These are phyloP conservation scores for Gadopsis bispinosus DNA, from an alignment of 2,797 vertebrate genomes.

Conservation along the genomic window DNA sequence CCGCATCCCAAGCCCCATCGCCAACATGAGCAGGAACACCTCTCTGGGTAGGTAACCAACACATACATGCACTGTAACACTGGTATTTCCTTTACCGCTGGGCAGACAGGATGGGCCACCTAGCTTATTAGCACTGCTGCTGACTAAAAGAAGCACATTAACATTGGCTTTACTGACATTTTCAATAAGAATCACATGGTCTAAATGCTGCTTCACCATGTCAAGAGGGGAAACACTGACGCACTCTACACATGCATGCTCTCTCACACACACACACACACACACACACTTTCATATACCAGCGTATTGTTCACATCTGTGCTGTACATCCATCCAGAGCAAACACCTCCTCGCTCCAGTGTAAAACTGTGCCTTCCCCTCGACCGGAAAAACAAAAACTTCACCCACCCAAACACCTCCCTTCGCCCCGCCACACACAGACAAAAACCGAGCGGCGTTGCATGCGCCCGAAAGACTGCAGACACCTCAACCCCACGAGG, in stretches of 20 bases:
- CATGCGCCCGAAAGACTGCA: conserved; percentile 65
- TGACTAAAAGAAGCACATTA: background rate
- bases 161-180: conserved; percentile 16
- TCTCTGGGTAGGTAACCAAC: conserved; percentile 88
- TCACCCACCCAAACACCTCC: conserved; percentile 62
- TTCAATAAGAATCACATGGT: conserved; percentile 33
- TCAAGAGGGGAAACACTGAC: conserved; percentile 32
- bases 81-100: conserved; percentile 19
- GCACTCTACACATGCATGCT: background rate
- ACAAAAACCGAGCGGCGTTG: conserved; percentile 54
- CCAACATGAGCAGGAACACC: conserved; percentile 88
- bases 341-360: conserved; percentile 4
- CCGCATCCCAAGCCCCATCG: conserved; percentile 91
- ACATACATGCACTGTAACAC: background rate
- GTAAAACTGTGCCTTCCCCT: conserved; percentile 28
- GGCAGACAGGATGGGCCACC: conserved; percentile 5
- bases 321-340: conserved; percentile 22
- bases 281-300: background rate
- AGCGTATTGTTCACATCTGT: conserved; percentile 41
- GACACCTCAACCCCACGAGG: conserved; percentile 65
- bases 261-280: conserved; percentile 19
- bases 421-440: conserved; percentile 70
- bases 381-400: conserved; percentile 69
- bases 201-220: background rate
- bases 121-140: background rate